Conservation (phyloP, 2,113 vertebrate genomes). For the Heterocephalus glaber region DNA sequence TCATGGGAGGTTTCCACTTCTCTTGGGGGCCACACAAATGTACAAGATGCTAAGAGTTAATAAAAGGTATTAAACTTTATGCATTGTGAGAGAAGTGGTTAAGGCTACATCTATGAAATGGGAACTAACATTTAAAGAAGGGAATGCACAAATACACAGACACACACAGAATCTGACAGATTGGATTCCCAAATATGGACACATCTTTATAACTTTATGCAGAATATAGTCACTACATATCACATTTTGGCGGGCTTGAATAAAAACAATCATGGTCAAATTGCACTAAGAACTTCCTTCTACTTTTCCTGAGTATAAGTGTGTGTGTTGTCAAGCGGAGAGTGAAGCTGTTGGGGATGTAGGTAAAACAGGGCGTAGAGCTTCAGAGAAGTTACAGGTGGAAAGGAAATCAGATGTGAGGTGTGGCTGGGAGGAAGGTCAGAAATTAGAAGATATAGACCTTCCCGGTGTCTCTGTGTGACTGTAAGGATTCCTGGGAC, state of each 20-base stretch:
- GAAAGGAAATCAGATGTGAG: neutral
- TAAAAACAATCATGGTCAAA: neutral
- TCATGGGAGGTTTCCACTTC: constrained; percentile 16
- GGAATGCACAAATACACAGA: neutral
- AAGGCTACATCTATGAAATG: neutral
- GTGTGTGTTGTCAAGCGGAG: neutral
- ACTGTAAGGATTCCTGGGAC: neutral
- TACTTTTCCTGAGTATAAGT: neutral
- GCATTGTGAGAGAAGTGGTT: neutral
- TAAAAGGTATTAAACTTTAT: neutral
- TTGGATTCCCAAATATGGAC: neutral
- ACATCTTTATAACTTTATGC: neutral
- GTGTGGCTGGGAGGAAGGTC: neutral
- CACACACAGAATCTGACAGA: neutral
- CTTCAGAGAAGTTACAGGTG: neutral
- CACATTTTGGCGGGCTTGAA: neutral
- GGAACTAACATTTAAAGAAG: neutral
- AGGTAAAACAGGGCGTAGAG: neutral
- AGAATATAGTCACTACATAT: neutral
- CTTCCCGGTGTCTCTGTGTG: neutral
- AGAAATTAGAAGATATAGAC: neutral
- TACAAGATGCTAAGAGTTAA: neutral
- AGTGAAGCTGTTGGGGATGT: neutral
- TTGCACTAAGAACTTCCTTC: neutral
- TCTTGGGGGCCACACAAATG: neutral